Conservation (phyloP, 2,113 vertebrate species). For the Corvus hawaiiensis region DNA sequence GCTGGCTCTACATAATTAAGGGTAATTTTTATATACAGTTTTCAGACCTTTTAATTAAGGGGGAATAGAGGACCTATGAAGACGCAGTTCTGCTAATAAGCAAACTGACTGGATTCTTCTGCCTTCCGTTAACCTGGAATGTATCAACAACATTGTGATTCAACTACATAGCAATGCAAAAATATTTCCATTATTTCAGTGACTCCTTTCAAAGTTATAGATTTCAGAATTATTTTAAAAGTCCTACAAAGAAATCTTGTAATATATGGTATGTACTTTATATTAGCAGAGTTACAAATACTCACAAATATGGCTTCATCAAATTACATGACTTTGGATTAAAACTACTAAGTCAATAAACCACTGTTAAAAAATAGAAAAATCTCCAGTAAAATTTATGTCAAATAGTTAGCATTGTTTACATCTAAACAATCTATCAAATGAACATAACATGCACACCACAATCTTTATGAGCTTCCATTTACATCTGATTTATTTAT, state of each 20-base stretch:
- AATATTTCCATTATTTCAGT: background rate
- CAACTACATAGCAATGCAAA: background rate
- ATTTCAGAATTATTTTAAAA: background rate
- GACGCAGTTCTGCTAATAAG: background rate
- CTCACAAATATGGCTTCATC: background rate
- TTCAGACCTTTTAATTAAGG: background rate
- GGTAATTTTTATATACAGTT: background rate
- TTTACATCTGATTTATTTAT: slow-evolving; percentile 27
- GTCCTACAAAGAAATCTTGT: background rate
- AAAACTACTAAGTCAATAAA: slow-evolving; percentile 25
- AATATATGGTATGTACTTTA: background rate
- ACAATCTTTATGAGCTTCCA: slow-evolving; percentile 13
- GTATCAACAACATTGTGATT: background rate
- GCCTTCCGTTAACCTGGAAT: background rate
- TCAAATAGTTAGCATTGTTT: background rate
- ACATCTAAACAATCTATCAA: background rate
- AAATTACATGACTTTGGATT: background rate
- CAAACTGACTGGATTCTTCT: background rate
- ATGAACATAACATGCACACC: background rate
- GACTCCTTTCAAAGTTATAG: background rate
- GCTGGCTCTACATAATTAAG: background rate
- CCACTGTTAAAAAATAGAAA: background rate
- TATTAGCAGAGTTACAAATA: background rate
- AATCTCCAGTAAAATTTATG: slow-evolving; percentile 5
- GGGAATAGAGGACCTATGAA: background rate